Evolutionary conservation across 2,797 vertebrate species (phyloP).

Genomic region (Gambelia wislizenii): DNA sequence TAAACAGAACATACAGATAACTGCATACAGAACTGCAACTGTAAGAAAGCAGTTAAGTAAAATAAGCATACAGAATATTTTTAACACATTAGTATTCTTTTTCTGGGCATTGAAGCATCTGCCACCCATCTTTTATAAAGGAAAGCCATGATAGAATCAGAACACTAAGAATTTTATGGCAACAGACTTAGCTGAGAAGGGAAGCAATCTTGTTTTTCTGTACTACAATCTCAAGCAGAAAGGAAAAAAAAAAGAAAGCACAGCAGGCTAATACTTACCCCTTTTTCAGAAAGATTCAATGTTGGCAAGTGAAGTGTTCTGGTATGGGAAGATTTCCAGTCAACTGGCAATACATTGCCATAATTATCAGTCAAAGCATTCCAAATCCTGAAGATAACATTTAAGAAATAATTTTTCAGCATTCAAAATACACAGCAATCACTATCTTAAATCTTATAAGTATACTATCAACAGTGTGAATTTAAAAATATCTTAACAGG

Average conservation of each 20-base stretch:
- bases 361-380: constrained; percentile 96
- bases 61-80: constrained; percentile 17
- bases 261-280: constrained; percentile 80
- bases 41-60: neutral
- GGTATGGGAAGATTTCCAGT: constrained; percentile 98
- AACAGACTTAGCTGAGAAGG: neutral
- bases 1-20: neutral
- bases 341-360: constrained; percentile 96
- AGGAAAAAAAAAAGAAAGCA: neutral
- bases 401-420: constrained; percentile 46
- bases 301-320: constrained; percentile 93
- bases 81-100: neutral
- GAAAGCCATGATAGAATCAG: neutral
- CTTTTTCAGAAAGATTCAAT: constrained; percentile 89
- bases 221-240: neutral
- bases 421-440: constrained; percentile 34
- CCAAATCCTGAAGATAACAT: constrained; percentile 88
- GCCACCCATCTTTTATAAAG: neutral
- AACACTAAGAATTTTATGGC: neutral
- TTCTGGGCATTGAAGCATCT: neutral
- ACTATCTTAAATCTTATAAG: neutral
- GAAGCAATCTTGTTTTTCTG: neutral
- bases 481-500: neutral
- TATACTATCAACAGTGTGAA: neutral
- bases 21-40: neutral